phyloP scores from a whole-genome alignment of 2,888 invertebrate species.

The Rhodophaea formosa region DNA sequence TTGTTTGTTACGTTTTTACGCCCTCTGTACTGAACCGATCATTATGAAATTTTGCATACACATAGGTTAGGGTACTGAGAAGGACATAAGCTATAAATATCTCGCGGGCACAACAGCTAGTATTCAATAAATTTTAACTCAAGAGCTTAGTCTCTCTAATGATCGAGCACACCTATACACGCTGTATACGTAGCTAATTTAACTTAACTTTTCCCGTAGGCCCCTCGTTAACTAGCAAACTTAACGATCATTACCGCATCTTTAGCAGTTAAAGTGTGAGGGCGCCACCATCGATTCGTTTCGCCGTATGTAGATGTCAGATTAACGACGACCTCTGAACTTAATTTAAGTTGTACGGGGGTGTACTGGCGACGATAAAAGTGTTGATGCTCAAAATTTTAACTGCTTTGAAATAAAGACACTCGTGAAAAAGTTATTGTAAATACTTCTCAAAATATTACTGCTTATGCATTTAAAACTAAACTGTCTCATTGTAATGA shows the following conservation, averaged over 20 bases:
- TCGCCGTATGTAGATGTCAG: slow-evolving; percentile 60
- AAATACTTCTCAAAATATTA: too few species aligned
- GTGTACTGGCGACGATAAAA: slow-evolving; percentile 36
- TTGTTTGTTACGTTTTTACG: too few species aligned
- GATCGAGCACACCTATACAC: too few species aligned
- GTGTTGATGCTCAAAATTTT: slow-evolving; percentile 11
- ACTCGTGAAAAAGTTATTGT: not conserved
- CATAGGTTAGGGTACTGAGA: too few species aligned
- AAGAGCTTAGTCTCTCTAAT: too few species aligned
- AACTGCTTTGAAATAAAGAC: not conserved
- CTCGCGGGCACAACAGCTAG: too few species aligned
- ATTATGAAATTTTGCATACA: too few species aligned
- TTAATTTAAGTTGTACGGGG: slow-evolving; percentile 59
- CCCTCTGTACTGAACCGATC: too few species aligned
- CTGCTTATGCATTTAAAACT: too few species aligned
- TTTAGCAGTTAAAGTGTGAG: slow-evolving; percentile 15
- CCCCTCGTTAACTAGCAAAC: slow-evolving; percentile 1
- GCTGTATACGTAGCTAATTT: not conserved
- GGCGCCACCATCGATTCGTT: slow-evolving; percentile 38
- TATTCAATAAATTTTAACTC: too few species aligned
- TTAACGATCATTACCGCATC: slow-evolving; percentile 15
- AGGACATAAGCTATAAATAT: too few species aligned
- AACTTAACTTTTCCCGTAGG: not conserved
- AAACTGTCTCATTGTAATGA: too few species aligned
- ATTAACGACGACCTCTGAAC: slow-evolving; percentile 55